A percentile compares a stretch with the other conserved stretches of the same genome.
Evolutionary conservation across 2,888 invertebrate species (phyloP).

Genomic region (Steinernema carpocapsae): DNA sequence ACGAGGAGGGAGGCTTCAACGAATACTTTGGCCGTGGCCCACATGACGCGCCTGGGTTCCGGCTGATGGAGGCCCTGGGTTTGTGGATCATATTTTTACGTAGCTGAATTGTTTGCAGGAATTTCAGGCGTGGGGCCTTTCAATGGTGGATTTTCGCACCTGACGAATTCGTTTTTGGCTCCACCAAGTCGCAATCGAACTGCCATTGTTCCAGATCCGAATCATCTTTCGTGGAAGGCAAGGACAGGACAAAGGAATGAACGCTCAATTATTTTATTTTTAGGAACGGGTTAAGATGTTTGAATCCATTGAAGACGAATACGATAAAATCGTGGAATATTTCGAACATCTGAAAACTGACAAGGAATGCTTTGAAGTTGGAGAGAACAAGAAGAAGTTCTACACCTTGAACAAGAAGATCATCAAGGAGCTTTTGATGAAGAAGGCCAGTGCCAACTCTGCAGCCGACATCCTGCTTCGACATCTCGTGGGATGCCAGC

Average conservation of each 20-base stretch:
- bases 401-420: neutral
- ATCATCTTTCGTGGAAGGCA: constrained; percentile 1
- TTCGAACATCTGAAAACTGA: neutral
- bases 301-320: neutral
- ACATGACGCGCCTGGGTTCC: neutral
- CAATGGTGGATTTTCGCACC: too few relatives aligned
- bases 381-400: constrained; percentile 2
- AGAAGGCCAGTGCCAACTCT: neutral
- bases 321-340: neutral
- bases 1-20: neutral
- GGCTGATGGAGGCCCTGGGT: constrained; percentile 15
- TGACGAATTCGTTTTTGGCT: too few relatives aligned
- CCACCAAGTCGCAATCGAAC: too few relatives aligned
- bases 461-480: neutral
- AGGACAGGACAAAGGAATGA: neutral
- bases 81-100: too few relatives aligned
- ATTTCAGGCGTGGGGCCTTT: neutral
- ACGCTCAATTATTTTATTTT: too few relatives aligned
- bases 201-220: neutral
- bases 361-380: neutral
- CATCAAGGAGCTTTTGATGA: neutral
- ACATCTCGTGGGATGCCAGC: too few relatives aligned
- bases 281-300: neutral
- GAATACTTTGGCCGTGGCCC: constrained; percentile 18
- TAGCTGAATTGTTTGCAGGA: too few relatives aligned